A percentile compares a stretch with the other conserved stretches of the same genome.
These are phyloP conservation scores for Grantiella picta DNA, from an alignment of 2,113 vertebrate species.

Conservation along the genomic window DNA sequence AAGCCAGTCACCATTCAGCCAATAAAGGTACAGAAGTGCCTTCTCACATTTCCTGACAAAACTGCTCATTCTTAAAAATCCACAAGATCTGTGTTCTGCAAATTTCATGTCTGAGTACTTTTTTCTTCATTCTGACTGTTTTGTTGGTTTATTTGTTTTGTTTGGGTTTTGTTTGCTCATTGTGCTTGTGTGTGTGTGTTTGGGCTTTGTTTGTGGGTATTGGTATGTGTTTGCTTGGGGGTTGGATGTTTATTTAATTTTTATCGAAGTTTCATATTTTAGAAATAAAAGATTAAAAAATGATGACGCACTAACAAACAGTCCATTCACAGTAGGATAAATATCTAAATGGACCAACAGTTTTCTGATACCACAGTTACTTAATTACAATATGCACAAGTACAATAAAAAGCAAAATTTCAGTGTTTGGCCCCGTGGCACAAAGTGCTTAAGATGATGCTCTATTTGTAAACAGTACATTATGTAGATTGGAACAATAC, in stretches of 20 bases:
- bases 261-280: not conserved
- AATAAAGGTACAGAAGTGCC: not conserved
- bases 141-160: not conserved
- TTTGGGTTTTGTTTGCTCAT: not conserved
- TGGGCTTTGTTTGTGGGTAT: not conserved
- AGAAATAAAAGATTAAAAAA: not conserved
- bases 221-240: not conserved
- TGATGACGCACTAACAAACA: not conserved
- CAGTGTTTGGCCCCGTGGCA: not conserved
- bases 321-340: not conserved
- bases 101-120: not conserved
- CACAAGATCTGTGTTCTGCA: not conserved
- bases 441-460: not conserved
- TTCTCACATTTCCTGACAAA: not conserved
- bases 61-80: not conserved
- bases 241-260: not conserved
- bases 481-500: constrained; percentile 28
- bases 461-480: constrained; percentile 35
- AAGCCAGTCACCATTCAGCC: not conserved
- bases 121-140: not conserved
- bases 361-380: not conserved
- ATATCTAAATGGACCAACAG: not conserved
- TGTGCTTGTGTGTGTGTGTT: not conserved
- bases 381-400: constrained; percentile 4
- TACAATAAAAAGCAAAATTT: constrained; percentile 10